Evolutionary conservation across 2,888 invertebrate species (phyloP), one percentile per base, ranked within the genome.

Genomic region (Frankliniella fusca): DNA sequence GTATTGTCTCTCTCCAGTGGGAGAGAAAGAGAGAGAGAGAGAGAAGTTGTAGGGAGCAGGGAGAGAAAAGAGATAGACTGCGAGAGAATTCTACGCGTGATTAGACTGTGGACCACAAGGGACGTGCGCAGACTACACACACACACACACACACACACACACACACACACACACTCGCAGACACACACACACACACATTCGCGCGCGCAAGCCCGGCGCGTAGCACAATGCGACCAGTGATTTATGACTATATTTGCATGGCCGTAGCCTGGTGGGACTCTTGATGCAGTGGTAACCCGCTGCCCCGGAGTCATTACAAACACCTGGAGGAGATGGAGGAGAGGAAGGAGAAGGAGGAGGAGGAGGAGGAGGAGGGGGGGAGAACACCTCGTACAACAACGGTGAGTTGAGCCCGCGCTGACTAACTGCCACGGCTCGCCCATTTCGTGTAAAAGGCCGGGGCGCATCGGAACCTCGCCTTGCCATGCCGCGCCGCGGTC

Each of bases 221-320:
- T 38, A 38, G 70, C 23, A 70, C 70, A 70, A 70, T 70, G 70
- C 70, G 65, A 15, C 20, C 23, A 23, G 70, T 27, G 70, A 76
- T 76, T 76, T n/a, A 76, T 76, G 70, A 23, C 70, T 76, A 27
- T 76, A 76, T 76, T 76, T 76, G 70, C 70, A 76, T 8, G 27
- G 70, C 70, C 23, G 23, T 76, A 8, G 70, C 70, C 23, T 54
- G 70, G 9, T n/a, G 65, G 65, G n/a, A n/a, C 65, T 23, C 70
- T 12, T 9, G 70, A 10, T 27, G 7, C 18, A 23, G 70, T 23
- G 70, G 70, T 23, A 23, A 23, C 23, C 70, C 23, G 70, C 70
- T 23, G 23, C 70, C 23, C 70, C 23, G 23, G 23, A 11, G 54
- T 54, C 54, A 54, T 54, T 54, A 38, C 38, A 38, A 38, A 38